A percentile compares a stretch with the other conserved stretches of the same genome.
phyloP scores from a whole-genome alignment of 2,888 invertebrate species.

The Drosophila algonquin region DNA sequence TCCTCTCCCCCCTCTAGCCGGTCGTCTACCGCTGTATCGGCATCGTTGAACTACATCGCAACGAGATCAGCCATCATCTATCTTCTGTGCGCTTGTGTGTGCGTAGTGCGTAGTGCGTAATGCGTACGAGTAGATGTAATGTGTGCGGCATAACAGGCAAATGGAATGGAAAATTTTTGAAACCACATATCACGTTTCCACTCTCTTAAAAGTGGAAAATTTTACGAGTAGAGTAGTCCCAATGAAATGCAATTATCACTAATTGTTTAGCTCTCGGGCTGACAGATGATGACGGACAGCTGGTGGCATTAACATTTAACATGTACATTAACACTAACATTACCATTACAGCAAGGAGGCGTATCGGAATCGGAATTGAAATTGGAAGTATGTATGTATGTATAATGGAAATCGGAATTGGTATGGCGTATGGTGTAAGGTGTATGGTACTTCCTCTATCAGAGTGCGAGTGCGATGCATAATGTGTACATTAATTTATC shows the following conservation, averaged over 20 bases:
- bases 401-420: slow-evolving; percentile 3
- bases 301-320: slow-evolving; percentile 20
- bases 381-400: background rate
- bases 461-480: slow-evolving; percentile 30
- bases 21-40: slow-evolving; percentile 4
- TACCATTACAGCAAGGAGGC: slow-evolving; percentile 6
- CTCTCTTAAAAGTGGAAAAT: slow-evolving; percentile 58
- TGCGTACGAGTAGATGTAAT: slow-evolving; percentile 20
- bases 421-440: background rate
- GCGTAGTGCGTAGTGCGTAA: background rate
- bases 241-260: slow-evolving; percentile 63
- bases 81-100: slow-evolving; percentile 16
- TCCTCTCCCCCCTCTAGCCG: background rate
- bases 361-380: slow-evolving; percentile 13
- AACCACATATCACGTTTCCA: slow-evolving; percentile 39
- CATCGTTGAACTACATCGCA: slow-evolving; percentile 17
- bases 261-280: slow-evolving; percentile 45
- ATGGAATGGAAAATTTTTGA: slow-evolving; percentile 63
- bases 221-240: slow-evolving; percentile 51
- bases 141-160: slow-evolving; percentile 37
- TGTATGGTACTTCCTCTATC: slow-evolving; percentile 58
- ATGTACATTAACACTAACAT: slow-evolving; percentile 5
- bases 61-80: slow-evolving; percentile 26
- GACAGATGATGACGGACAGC: slow-evolving; percentile 17
- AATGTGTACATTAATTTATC: slow-evolving; percentile 40